Evolutionary conservation across 1,140 invertebrate species (phyloP).

Genomic region (Drosophila ficusphila): DNA sequence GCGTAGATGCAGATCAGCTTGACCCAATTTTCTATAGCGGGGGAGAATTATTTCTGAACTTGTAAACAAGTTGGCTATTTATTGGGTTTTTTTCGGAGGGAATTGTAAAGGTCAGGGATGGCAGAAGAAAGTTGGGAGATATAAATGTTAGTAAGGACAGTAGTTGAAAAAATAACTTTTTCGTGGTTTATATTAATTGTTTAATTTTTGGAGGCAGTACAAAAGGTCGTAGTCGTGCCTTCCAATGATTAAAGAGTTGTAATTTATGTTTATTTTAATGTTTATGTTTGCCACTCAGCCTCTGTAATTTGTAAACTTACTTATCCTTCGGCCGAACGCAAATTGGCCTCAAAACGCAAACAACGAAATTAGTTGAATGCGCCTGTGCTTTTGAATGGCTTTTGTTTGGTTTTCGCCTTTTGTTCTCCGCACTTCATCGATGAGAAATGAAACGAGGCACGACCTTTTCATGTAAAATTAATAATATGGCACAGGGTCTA

Average conservation of each 20-base stretch:
- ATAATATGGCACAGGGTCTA: conserved; percentile 77
- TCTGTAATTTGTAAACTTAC: neutral
- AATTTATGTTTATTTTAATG: too few species aligned
- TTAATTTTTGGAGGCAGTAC: too few species aligned
- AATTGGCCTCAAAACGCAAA: conserved; percentile 15
- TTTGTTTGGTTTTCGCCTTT: conserved; percentile 28
- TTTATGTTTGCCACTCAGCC: too few species aligned
- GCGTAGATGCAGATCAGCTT: conserved; percentile 31
- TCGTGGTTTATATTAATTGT: too few species aligned
- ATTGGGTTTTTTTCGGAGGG: neutral
- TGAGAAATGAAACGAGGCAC: conserved; percentile 51
- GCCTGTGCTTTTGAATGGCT: neutral
- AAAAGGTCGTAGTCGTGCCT: too few species aligned
- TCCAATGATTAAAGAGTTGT: too few species aligned
- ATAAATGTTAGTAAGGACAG: neutral
- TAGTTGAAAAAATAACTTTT: too few species aligned
- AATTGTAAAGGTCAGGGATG: conserved; percentile 18
- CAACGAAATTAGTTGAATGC: neutral
- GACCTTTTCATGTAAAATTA: conserved; percentile 75
- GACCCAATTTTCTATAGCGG: conserved; percentile 16
- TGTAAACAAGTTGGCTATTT: conserved; percentile 15
- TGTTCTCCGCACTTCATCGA: conserved; percentile 44
- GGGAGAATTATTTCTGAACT: conserved; percentile 8
- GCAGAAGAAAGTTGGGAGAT: neutral
- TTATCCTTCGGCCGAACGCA: conserved; percentile 2